A percentile compares a stretch with the other conserved stretches of the same genome.
phyloP scores from a whole-genome alignment of 2,113 vertebrate species.

The Actenoides lindsayi region DNA sequence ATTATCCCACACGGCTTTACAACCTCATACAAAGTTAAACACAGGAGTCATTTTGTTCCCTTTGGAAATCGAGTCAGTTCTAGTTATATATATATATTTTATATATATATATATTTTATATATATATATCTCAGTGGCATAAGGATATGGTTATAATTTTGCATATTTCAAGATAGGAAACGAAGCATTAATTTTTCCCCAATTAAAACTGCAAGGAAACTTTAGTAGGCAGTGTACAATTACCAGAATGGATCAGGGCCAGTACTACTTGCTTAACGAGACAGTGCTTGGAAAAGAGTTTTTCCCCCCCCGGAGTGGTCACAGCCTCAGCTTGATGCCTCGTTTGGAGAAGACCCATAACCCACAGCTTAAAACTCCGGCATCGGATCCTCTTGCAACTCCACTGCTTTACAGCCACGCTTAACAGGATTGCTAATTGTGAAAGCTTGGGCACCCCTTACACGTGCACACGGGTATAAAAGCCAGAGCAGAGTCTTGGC shows the following conservation, averaged over 20 bases:
- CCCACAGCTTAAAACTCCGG: neutral
- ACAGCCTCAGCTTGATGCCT: neutral
- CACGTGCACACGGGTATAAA: neutral
- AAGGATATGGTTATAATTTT: constrained; percentile 37
- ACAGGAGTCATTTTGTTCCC: constrained; percentile 29
- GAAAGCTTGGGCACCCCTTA: neutral
- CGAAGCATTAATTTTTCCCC: constrained; percentile 4
- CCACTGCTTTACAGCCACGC: neutral
- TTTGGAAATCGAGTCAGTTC: constrained; percentile 24
- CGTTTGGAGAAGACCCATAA: neutral
- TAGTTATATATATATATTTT: neutral
- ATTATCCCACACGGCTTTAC: neutral
- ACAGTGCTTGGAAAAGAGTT: neutral
- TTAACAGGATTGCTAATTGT: neutral
- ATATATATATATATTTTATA: neutral
- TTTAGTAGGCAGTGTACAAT: neutral
- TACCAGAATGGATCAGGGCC: neutral
- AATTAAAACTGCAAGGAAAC: constrained; percentile 8
- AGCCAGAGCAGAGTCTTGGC: neutral
- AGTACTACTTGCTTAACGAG: neutral
- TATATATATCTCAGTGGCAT: neutral
- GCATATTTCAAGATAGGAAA: constrained; percentile 19
- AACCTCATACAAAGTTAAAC: constrained; percentile 6
- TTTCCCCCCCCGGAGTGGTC: neutral
- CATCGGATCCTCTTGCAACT: accelerated